Conservation (phyloP, 1,140 invertebrate species). For the Oedothorax gibbosus region DNA sequence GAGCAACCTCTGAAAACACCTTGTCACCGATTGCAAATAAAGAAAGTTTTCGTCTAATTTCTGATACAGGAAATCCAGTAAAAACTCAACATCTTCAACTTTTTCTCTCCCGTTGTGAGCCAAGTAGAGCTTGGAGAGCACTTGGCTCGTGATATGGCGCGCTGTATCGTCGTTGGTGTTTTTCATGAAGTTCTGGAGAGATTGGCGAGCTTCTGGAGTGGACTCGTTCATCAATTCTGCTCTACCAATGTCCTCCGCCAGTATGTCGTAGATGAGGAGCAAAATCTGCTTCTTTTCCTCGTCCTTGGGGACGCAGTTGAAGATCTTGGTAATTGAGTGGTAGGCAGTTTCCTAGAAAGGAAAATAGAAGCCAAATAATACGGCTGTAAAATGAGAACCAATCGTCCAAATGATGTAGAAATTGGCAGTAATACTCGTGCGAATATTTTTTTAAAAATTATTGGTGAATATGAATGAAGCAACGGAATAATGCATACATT, state of each 20-base stretch:
- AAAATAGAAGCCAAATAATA: background rate
- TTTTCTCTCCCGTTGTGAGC: background rate
- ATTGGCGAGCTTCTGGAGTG: background rate
- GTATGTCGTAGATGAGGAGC: constrained; percentile 28
- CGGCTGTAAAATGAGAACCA: background rate
- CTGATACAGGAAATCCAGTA: constrained; percentile 22
- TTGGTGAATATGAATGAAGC: too few relatives aligned
- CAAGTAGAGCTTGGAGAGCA: constrained; percentile 19
- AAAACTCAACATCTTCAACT: background rate
- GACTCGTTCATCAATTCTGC: background rate
- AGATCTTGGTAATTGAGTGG: background rate
- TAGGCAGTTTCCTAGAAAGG: constrained; percentile 3
- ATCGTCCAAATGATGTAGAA: background rate
- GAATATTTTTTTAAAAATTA: too few relatives aligned
- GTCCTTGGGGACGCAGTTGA: background rate
- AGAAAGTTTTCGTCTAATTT: background rate
- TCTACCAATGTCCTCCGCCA: background rate
- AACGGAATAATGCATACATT: too few relatives aligned
- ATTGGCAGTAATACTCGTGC: background rate
- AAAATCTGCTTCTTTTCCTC: constrained; percentile 38
- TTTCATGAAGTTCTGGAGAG: background rate
- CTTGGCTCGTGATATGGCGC: constrained; percentile 2
- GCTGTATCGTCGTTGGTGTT: constrained; percentile 14
- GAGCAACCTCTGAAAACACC: constrained; percentile 14
- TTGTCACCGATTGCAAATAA: constrained; percentile 16